Base-by-base conservation (phyloP, 2,888 invertebrate genomes). In the Pteria penguin region DNA sequence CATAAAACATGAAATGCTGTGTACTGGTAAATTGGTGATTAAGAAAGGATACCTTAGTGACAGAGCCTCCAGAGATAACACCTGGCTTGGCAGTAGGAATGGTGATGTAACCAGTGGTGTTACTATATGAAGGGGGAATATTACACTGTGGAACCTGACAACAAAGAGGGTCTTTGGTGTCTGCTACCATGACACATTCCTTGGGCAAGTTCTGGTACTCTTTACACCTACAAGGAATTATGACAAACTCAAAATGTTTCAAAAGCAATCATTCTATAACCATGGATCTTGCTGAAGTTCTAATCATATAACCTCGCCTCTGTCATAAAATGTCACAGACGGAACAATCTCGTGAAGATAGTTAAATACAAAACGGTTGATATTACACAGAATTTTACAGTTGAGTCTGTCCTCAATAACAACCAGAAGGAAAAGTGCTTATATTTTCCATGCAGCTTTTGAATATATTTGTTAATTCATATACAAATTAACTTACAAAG, bases 141-240 rank as follows among this genome's bases (percentile, higher is more conserved):
- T 75, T 63, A 61, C 85, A 85, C 60, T 80, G 75, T 8, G 85
- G 85, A n/a, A 84, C 76, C 52, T 82, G 78, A 75, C 85, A 85
- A 68, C 85, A 85, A 52, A 86, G 69, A 36, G 84, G 82, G 33
- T 85, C 85, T 5, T 76, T 62, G 2, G 82, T 79, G 45, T 85
- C 85, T 22, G 80, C 70, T 0, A 85, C 81, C 18, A 84, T 68
- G 11, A 62, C 70, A 24, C 85, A 85, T 31, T 80, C 81, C 11
- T 77, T 70, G n/a, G 84, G 79, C 8, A 84, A 32, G 26, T 73
- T 72, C 36, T 75, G 54, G 72, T 83, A 84, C 29, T 74, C 69
- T 8, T 84, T 76, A 78, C 86, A 86, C 72, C 86, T 86, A 75
- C 18, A 60, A 58, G 33, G 11, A 4, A 18, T 24, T 63, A 67